Evolutionary conservation across 37 sponge, comb jelly and placozoan species (phyloP).

Genomic region (Petrosia ficiformis): DNA sequence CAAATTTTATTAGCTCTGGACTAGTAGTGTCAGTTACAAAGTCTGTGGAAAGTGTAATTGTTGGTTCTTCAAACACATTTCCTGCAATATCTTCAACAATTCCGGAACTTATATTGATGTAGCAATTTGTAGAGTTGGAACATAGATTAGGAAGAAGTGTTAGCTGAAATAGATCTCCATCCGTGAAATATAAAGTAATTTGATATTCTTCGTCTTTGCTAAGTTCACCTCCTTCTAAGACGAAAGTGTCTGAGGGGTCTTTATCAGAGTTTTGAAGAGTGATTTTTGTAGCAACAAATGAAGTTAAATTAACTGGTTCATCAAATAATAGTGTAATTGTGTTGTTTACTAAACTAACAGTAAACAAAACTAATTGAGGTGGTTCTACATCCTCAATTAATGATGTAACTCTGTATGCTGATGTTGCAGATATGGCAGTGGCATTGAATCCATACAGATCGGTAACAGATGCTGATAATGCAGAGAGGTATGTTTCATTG

Average conservation of each 20-base stretch:
- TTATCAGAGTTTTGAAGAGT: constrained; percentile 28
- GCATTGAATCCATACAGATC: constrained; percentile 70
- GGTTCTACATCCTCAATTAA: constrained; percentile 54
- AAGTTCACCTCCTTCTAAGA: constrained; percentile 39
- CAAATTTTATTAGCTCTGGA: constrained; percentile 65
- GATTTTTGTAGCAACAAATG: constrained; percentile 45
- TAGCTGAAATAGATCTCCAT: constrained; percentile 40
- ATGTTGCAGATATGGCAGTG: constrained; percentile 41
- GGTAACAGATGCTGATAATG: constrained; percentile 34
- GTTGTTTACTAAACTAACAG: constrained; percentile 64
- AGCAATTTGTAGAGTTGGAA: constrained; percentile 53
- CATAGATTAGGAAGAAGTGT: constrained; percentile 51
- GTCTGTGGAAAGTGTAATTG: constrained; percentile 10
- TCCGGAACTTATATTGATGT: constrained; percentile 14
- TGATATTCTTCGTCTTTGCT: neutral
- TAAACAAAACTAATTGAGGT: constrained; percentile 53
- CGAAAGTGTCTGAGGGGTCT: constrained; percentile 33
- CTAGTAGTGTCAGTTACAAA: constrained; percentile 54
- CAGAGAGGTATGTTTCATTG: constrained; percentile 63
- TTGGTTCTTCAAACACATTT: constrained; percentile 37
- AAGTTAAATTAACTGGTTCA: constrained; percentile 66
- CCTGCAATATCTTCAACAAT: constrained; percentile 64
- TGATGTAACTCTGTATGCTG: constrained; percentile 56
- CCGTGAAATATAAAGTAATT: constrained; percentile 21
- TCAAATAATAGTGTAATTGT: constrained; percentile 69